Percentiles rank a stretch among this genome's conserved stretches.
phyloP scores from a whole-genome alignment of 2,888 invertebrate genomes.

The Cryptocheilus praepositus region DNA sequence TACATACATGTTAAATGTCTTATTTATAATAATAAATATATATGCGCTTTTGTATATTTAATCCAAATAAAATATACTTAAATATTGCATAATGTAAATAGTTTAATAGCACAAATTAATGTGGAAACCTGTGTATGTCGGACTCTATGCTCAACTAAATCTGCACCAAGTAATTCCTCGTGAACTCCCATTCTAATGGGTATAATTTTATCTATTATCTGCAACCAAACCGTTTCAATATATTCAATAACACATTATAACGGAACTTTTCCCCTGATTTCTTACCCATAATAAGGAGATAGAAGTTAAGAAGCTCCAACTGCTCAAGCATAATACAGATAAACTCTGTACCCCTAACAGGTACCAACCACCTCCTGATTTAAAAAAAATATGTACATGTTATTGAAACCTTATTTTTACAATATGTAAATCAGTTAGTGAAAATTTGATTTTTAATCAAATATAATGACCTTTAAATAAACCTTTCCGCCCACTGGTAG shows the following conservation, averaged over 20 bases:
- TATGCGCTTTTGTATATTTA: too few species aligned
- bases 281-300: conserved; percentile 83
- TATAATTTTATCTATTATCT: conserved; percentile 83
- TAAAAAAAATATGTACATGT: background rate
- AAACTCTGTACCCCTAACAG: conserved; percentile 89
- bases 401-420: conserved; percentile 16
- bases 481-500: conserved; percentile 86
- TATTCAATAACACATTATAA: too few species aligned
- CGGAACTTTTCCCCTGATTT: background rate
- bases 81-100: too few species aligned
- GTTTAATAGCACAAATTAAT: background rate
- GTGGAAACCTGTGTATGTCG: conserved; percentile 80
- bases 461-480: conserved; percentile 81
- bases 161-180: conserved; percentile 92
- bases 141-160: conserved; percentile 90
- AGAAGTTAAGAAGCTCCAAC: conserved; percentile 86
- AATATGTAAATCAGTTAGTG: conserved; percentile 11
- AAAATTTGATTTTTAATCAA: background rate
- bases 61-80: too few species aligned
- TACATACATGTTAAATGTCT: background rate
- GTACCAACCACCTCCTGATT: conserved; percentile 89
- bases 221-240: conserved; percentile 12
- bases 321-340: conserved; percentile 81
- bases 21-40: too few species aligned
- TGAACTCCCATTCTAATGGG: conserved; percentile 91